Conservation (phyloP, 2,888 invertebrate species). For the Drosophila villosipedis region DNA sequence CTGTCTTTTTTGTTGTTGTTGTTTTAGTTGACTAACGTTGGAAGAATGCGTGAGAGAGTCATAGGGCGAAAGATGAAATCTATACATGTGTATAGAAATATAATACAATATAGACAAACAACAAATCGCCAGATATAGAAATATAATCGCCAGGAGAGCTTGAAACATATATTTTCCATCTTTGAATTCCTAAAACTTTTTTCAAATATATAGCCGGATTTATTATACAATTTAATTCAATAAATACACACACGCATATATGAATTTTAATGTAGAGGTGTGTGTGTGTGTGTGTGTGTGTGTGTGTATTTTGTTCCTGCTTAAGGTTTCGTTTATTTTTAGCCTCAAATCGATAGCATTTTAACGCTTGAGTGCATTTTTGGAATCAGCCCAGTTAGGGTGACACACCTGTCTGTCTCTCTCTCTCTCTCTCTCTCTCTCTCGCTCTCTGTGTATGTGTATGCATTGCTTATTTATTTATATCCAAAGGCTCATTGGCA, state of each 20-base stretch:
- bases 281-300: slow-evolving; percentile 5
- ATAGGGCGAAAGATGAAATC: not conserved
- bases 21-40: not conserved
- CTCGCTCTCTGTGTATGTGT: not conserved
- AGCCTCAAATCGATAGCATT: slow-evolving; percentile 74
- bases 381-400: slow-evolving; percentile 28
- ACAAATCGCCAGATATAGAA: not conserved
- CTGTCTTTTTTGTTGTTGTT: too few relatives aligned
- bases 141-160: not conserved
- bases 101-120: not conserved
- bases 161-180: not conserved
- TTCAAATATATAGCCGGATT: not conserved
- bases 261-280: not conserved
- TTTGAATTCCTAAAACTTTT: not conserved
- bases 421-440: not conserved
- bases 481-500: slow-evolving; percentile 37
- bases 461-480: slow-evolving; percentile 37
- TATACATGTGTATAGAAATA: not conserved
- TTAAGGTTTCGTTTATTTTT: slow-evolving; percentile 60
- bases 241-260: not conserved
- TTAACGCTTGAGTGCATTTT: slow-evolving; percentile 75
- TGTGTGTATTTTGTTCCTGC: slow-evolving; percentile 5
- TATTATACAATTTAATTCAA: not conserved
- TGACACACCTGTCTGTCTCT: slow-evolving; percentile 27
- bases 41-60: not conserved